Conservation (phyloP, 2,888 invertebrate species). For the Dolichomitus sp. region DNA sequence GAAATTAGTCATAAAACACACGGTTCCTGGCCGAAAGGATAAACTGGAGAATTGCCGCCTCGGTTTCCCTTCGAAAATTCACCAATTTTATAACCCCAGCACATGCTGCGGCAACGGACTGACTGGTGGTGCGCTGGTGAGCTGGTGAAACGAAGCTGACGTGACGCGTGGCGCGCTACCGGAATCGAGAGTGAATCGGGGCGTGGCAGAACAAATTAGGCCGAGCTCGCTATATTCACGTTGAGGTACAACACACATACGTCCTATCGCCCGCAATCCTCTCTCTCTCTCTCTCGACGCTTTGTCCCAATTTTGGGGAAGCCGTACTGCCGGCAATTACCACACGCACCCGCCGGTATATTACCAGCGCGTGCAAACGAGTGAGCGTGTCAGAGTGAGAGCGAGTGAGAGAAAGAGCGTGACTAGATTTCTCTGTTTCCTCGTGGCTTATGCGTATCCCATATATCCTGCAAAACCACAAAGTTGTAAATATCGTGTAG, state of each 20-base stretch:
- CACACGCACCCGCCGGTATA: slow-evolving; percentile 42
- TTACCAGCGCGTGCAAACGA: slow-evolving; percentile 6
- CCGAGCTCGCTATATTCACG: slow-evolving; percentile 41
- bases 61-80: neutral
- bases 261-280: slow-evolving; percentile 35
- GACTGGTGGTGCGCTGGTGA: neutral
- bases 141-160: slow-evolving; percentile 20
- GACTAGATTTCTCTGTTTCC: slow-evolving; percentile 11
- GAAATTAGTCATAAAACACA: neutral
- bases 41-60: neutral
- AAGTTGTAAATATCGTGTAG: slow-evolving; percentile 59
- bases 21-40: neutral
- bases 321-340: slow-evolving; percentile 61
- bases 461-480: slow-evolving; percentile 24
- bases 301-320: slow-evolving; percentile 64
- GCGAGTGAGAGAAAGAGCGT: neutral
- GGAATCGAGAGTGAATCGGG: slow-evolving; percentile 65
- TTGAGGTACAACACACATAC: slow-evolving; percentile 12
- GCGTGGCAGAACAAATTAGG: slow-evolving; percentile 69
- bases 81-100: slow-evolving; percentile 17
- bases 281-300: slow-evolving; percentile 38
- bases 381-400: neutral
- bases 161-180: slow-evolving; percentile 51
- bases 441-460: slow-evolving; percentile 30
- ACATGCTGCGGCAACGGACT: slow-evolving; percentile 4